Base-by-base conservation (phyloP, 2,113 vertebrate species). In the Calyptomena viridis region DNA sequence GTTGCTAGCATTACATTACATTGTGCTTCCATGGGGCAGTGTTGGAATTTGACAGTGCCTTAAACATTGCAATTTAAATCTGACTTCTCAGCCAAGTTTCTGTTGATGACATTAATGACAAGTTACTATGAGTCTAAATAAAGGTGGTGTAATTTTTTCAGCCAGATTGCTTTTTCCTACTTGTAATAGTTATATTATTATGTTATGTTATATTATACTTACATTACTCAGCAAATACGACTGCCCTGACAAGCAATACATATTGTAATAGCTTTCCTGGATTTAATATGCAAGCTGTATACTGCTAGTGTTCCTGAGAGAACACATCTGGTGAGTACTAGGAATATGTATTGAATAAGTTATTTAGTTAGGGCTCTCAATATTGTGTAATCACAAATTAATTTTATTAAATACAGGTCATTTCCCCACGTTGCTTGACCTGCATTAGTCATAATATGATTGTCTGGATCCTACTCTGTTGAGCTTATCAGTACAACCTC, bases 361-460 rank as follows among this genome's bases (percentile, higher is more conserved):
- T 74, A 90, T 62, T 85, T 7, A 2, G 10, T 74, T 59, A 71
- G 35, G 50, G 20, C 46, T 93, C 71, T 79, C 63, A 64, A 71
- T 91, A 82, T 10, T n/a, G 53, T 69, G 50, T 59, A 87, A 88
- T 58, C 37, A 66, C 63, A 85, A 93, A 90, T 90, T 88, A 71
- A 28, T 53, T 95, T 59, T 74, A 59, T 78, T 93, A 87, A 93
- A 77, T 66, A 47, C 11, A 71, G 59, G 59, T 69, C 7, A 72
- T 93, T 95, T 94, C 50, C 87, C 72, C 27, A 69, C 69, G 74
- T 39, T 90, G 55, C 68, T 93, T 94, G 71, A 90, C 91, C 69
- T 87, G 63, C 27, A 62, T 72, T 85, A 53, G 33, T 83, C 39
- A 80, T 35, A 59, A 76, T 31, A 35, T 30, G 66, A 16, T 85